Evolutionary conservation across 2,888 invertebrate species (phyloP).

Genomic region (Coecobrya sp.): DNA sequence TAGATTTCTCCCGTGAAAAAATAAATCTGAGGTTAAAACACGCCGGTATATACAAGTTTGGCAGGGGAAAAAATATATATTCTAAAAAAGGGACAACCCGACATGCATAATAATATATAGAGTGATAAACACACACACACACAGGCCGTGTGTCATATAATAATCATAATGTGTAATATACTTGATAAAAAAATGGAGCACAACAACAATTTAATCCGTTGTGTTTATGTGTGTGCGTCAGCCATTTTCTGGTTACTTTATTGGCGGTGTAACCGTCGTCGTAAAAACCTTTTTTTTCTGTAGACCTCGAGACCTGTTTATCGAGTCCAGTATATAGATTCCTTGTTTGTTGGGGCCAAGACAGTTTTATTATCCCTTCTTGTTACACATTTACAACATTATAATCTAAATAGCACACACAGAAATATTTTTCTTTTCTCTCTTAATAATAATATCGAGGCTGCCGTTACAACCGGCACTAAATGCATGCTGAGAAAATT

Average conservation of each 20-base stretch:
- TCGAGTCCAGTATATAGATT: not conserved
- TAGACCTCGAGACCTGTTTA: no score
- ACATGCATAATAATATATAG: not conserved
- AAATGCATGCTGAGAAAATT: no score
- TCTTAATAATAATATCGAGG: not conserved
- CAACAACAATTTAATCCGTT: constrained; percentile 35
- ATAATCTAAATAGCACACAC: no score
- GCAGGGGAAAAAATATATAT: no score
- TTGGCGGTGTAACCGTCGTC: constrained; percentile 37
- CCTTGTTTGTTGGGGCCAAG: constrained; percentile 6
- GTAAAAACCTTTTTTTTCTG: constrained; percentile 11
- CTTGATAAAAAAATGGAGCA: constrained; percentile 32
- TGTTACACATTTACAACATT: not conserved
- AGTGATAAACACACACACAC: constrained; percentile 13
- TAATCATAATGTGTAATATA: constrained; percentile 47
- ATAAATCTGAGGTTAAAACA: not conserved
- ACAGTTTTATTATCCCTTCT: constrained; percentile 34
- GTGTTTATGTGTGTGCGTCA: constrained; percentile 8
- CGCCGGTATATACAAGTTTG: no score
- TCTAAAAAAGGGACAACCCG: no score
- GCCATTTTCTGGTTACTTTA: constrained; percentile 27
- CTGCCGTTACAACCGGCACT: no score
- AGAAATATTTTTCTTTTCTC: not conserved
- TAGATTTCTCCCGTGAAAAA: not conserved
- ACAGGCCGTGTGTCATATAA: not conserved